Percentiles rank a stretch among this genome's conserved stretches.
These are phyloP conservation scores for Trematomus bernacchii DNA, from an alignment of 2,797 vertebrate genomes.

Conservation along the genomic window DNA sequence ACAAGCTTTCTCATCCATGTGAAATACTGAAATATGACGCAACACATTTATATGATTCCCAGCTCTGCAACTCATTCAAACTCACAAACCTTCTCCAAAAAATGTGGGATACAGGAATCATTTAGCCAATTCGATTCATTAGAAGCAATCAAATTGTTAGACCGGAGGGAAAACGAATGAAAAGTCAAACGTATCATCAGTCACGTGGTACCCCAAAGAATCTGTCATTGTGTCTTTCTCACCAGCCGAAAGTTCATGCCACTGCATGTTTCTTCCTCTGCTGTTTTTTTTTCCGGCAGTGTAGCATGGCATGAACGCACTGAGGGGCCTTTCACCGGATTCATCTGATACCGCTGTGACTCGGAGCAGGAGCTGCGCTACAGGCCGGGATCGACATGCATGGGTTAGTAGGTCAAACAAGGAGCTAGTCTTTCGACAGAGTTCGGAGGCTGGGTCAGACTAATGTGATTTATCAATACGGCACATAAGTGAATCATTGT, in stretches of 20 bases:
- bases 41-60: conserved; percentile 24
- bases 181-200: conserved; percentile 64
- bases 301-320: conserved; percentile 73
- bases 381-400: conserved; percentile 74
- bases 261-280: conserved; percentile 73
- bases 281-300: conserved; percentile 64
- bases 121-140: conserved; percentile 31
- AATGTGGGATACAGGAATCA: conserved; percentile 28
- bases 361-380: conserved; percentile 68
- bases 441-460: conserved; percentile 69
- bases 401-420: conserved; percentile 82
- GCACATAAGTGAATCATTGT: conserved; percentile 72
- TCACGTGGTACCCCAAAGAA: conserved; percentile 67
- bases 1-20: conserved; percentile 45
- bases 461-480: conserved; percentile 82
- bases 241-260: conserved; percentile 73
- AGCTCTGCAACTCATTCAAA: conserved; percentile 1
- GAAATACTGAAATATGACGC: conserved; percentile 42
- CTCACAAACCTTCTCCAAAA: conserved; percentile 21
- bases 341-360: conserved; percentile 81
- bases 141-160: conserved; percentile 38
- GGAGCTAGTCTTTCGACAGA: conserved; percentile 77
- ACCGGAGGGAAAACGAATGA: conserved; percentile 50
- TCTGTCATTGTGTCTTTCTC: conserved; percentile 52
- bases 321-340: conserved; percentile 79